Evolutionary conservation across 2,797 vertebrate species (phyloP).

Genomic region (Argya squamiceps): DNA sequence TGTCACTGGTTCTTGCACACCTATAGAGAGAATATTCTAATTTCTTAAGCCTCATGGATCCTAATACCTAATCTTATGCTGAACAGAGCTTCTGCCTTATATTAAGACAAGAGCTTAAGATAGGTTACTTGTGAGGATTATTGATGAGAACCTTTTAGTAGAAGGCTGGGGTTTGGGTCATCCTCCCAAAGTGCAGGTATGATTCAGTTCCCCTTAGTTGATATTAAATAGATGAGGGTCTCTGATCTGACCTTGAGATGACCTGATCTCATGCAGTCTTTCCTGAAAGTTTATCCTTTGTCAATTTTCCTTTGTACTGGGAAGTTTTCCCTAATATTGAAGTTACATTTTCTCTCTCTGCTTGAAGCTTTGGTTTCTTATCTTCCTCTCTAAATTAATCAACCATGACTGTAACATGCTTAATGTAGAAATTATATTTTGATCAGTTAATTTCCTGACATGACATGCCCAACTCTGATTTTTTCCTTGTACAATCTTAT

Average conservation of each 20-base stretch:
- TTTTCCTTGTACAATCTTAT: not conserved
- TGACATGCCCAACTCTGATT: not conserved
- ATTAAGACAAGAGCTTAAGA: not conserved
- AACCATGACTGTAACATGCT: not conserved
- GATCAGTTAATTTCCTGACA: not conserved
- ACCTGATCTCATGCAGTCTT: no score
- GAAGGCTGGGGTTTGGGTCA: accelerated
- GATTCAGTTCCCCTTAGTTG: not conserved
- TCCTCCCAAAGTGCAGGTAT: not conserved
- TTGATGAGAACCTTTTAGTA: not conserved
- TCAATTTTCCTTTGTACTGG: not conserved
- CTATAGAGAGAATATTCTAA: not conserved
- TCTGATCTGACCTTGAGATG: not conserved
- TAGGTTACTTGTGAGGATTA: not conserved
- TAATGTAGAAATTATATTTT: constrained; percentile 33
- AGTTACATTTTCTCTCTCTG: not conserved
- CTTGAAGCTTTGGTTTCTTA: constrained; percentile 12
- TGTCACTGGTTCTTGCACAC: not conserved
- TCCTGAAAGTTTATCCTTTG: not conserved
- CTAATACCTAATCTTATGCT: not conserved
- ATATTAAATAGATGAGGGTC: not conserved
- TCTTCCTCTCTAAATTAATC: not conserved
- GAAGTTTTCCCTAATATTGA: not conserved
- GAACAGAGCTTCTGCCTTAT: not conserved
- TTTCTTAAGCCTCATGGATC: not conserved